Percentiles rank a stretch among this genome's conserved stretches.
These are phyloP conservation scores for Alosa sapidissima DNA, from an alignment of 2,797 vertebrate genomes.

Conservation along the genomic window DNA sequence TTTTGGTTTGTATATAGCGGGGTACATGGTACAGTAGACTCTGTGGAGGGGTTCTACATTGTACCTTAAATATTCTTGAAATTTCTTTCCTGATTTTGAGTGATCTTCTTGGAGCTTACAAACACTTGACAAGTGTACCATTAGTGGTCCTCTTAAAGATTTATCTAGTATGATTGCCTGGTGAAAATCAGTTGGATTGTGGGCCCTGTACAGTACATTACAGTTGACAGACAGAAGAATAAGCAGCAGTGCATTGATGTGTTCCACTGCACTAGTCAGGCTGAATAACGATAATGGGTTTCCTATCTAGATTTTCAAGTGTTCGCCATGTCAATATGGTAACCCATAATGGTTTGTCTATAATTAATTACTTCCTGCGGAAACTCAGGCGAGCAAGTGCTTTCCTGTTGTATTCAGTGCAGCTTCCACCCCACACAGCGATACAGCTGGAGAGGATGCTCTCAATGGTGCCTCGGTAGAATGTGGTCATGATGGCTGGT, in stretches of 20 bases:
- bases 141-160: neutral
- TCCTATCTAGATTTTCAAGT: constrained; percentile 62
- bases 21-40: no score
- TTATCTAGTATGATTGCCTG: neutral
- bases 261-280: neutral
- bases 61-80: no score
- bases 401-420: no score
- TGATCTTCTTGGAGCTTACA: neutral
- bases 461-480: no score
- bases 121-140: neutral
- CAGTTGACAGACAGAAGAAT: neutral
- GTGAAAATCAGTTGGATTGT: neutral
- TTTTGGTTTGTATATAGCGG: no score
- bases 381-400: no score
- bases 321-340: constrained; percentile 67
- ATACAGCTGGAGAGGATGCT: no score
- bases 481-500: no score
- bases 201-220: neutral
- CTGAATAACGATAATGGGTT: constrained; percentile 54
- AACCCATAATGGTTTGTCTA: constrained; percentile 64
- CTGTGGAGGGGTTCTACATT: no score
- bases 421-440: no score
- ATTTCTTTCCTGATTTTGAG: no score
- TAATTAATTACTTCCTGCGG: no score
- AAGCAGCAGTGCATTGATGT: neutral